These are phyloP conservation scores for Nanorana parkeri DNA, from an alignment of 2,113 vertebrate genomes.

Conservation along the genomic window DNA sequence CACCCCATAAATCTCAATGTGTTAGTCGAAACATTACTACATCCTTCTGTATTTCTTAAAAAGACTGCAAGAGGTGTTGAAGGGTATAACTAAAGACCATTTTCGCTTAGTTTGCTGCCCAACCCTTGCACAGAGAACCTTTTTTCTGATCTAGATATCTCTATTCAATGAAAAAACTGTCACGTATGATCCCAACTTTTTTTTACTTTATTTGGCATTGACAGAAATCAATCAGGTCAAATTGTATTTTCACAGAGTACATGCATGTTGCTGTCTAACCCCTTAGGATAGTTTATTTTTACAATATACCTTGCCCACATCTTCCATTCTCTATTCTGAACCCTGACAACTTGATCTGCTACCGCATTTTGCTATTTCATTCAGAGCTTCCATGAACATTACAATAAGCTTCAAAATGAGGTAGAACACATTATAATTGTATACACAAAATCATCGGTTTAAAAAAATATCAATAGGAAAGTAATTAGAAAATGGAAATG, in stretches of 20 bases:
- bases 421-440: neutral
- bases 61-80: neutral
- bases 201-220: constrained; percentile 9
- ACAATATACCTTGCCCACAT: neutral
- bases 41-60: neutral
- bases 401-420: neutral
- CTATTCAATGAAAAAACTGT: neutral
- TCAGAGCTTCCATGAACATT: neutral
- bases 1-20: no score
- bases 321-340: neutral
- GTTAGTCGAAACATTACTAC: no score
- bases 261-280: neutral
- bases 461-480: no score
- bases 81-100: neutral
- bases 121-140: neutral
- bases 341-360: neutral
- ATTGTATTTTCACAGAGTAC: neutral
- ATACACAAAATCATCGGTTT: neutral
- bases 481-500: constrained; percentile 14
- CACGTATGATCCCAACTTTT: neutral
- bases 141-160: neutral
- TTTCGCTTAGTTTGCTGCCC: neutral
- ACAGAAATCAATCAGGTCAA: neutral
- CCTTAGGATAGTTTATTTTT: neutral
- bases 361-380: no score